Evolutionary conservation across 2,113 vertebrate genomes (phyloP).

Genomic region (Zapus hudsonius): DNA sequence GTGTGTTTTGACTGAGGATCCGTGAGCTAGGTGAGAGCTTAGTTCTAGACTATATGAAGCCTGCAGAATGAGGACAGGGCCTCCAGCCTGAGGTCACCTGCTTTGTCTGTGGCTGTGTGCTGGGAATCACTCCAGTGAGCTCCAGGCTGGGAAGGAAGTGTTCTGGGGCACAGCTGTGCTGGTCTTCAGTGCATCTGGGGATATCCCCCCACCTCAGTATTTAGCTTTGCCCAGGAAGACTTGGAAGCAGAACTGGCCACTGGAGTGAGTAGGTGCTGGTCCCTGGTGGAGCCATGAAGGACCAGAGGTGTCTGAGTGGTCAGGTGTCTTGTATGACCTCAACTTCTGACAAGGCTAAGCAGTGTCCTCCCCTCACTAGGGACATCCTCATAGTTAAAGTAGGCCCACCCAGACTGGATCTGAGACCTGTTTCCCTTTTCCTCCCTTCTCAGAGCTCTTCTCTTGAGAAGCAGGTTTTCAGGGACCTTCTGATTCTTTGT

Average conservation of each 20-base stretch:
- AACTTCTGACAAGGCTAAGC: neutral
- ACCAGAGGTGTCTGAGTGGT: neutral
- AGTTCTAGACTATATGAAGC: neutral
- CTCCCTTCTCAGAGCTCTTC: neutral
- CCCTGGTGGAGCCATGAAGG: neutral
- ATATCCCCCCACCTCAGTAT: neutral
- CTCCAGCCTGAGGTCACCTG: rapidly evolving
- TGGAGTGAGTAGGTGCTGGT: neutral
- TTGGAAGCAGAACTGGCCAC: neutral
- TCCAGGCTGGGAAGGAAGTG: rapidly evolving
- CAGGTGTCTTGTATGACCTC: neutral
- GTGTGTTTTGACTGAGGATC: neutral
- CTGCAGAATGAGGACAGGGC: rapidly evolving
- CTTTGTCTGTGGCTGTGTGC: neutral
- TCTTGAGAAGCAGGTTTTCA: neutral
- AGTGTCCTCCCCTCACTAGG: neutral
- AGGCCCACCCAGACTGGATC: neutral
- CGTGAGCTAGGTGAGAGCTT: neutral
- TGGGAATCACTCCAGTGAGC: no score
- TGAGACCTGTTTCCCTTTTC: neutral
- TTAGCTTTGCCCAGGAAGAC: neutral
- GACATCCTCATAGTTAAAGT: neutral
- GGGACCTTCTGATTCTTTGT: neutral
- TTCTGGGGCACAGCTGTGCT: no score
- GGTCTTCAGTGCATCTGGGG: neutral